A percentile compares a stretch with the other conserved stretches of the same genome.
Evolutionary conservation across 2,113 vertebrate genomes (phyloP).

Genomic region (Nanger granti): DNA sequence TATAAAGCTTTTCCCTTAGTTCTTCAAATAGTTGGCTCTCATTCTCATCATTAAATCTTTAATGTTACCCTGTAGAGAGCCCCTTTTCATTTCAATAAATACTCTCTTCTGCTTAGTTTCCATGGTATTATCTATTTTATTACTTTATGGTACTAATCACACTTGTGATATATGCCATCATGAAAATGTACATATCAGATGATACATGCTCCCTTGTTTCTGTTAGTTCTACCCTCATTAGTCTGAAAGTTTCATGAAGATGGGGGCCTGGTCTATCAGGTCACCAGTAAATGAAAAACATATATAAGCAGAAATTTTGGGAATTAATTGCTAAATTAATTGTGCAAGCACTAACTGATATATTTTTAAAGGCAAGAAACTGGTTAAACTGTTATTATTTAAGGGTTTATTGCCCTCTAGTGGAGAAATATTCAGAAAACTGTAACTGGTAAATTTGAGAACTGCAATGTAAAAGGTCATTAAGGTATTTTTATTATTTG

Average conservation of each 20-base stretch:
- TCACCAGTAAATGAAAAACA: slow-evolving; percentile 14
- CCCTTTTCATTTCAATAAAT: not conserved
- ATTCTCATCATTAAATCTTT: not conserved
- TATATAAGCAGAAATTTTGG: not conserved
- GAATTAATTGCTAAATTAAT: slow-evolving; percentile 26
- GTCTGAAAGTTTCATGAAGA: not conserved
- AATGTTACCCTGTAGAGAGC: not conserved
- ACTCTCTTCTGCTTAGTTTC: not conserved
- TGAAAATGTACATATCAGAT: not conserved
- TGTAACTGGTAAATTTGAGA: not conserved
- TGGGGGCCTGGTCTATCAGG: not conserved
- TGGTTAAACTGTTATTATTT: slow-evolving; percentile 27
- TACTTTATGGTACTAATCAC: not conserved
- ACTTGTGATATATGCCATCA: not conserved
- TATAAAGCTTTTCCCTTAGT: not conserved
- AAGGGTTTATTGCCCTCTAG: slow-evolving; percentile 58
- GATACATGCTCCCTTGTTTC: not conserved
- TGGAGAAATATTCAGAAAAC: slow-evolving; percentile 33
- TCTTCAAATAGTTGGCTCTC: not conserved
- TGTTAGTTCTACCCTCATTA: not conserved
- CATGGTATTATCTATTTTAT: not conserved
- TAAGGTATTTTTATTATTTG: not conserved
- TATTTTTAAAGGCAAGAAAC: not conserved
- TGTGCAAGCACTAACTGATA: not conserved
- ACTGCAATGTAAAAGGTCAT: slow-evolving; percentile 16